phyloP scores from a whole-genome alignment of 2,888 invertebrate genomes.

The Pardosa pseudoannulata region DNA sequence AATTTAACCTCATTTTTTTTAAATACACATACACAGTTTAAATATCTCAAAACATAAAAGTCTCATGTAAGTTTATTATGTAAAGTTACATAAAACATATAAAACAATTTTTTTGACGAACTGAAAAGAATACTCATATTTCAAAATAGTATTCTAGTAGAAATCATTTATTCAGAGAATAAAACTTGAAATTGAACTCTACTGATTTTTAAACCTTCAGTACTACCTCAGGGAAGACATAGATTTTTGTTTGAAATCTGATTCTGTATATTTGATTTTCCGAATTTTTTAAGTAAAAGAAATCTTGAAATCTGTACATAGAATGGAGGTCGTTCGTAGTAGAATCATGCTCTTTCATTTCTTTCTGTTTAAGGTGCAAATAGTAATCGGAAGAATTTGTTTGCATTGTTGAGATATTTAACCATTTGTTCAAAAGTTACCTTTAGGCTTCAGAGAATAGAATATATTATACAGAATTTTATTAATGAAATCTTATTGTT shows the following conservation, averaged over 20 bases:
- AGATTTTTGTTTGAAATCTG: not conserved
- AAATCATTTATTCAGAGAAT: no score
- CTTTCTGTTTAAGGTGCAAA: not conserved
- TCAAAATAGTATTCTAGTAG: no score
- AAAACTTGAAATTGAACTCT: no score
- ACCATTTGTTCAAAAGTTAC: not conserved
- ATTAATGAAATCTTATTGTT: no score
- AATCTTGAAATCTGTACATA: not conserved
- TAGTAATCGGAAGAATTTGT: not conserved
- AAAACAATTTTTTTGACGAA: no score
- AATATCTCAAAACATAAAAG: no score
- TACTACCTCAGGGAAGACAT: not conserved
- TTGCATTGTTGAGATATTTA: not conserved
- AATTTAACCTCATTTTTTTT: no score
- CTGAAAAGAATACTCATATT: no score
- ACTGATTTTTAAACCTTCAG: not conserved
- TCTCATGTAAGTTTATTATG: no score
- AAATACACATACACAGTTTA: no score
- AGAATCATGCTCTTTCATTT: not conserved
- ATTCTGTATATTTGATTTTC: not conserved
- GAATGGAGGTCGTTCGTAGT: not conserved
- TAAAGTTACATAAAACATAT: no score
- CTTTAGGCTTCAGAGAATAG: not conserved
- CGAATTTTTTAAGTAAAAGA: not conserved
- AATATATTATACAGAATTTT: not conserved